Base-by-base conservation (phyloP, 2,113 vertebrate species). In the Chloropsis cyanopogon region DNA sequence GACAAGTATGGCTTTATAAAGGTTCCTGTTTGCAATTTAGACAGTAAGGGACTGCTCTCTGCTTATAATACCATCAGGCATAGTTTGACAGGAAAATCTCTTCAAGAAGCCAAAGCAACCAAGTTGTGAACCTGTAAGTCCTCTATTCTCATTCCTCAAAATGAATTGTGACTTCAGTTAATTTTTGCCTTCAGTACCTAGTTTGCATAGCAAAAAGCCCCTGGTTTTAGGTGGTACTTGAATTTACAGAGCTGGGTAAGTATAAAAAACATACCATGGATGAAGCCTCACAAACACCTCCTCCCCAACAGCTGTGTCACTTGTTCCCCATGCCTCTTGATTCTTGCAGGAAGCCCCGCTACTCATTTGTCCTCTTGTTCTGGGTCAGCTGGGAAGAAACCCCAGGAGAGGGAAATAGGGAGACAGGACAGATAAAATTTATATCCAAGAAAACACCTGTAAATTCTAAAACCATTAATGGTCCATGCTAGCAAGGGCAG, bases 1-100 rank as follows among this genome's bases (percentile, higher is more conserved):
- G 89, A 91, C 77, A 94, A 80, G 46, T 31, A 92, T 18, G 49
- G 61, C 73, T 95, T 91, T 76, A 82, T 89, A 95, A 95, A 89
- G 41, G 70, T 83, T 91, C 46, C 33, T 63, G 33, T 77, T 96
- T 49, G 70, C 53, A 85, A 79, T 84, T 88, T 53, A 64, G 69
- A 82, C 69, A 82, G 46, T 46, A 71, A 68, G 41, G 65, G 26
- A 42, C 70, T 35, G n/a, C 9, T 60, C 25, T 88, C 53, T 72
- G 25, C 78, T 81, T 82, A 35, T 37, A 91, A 75, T 26, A 82
- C 4, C 11, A 89, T 50, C 89, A 91, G 28, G 29, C 14, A 85
- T 4, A 33, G 22, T 71, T 65, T 82, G 78, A 86, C 41, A 61
- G 50, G 37, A 71, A 91, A 91, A 86, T 28, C 49, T 79, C 64